Evolutionary conservation across 2,113 vertebrate species (phyloP).

Genomic region (Bettongia penicillata): DNA sequence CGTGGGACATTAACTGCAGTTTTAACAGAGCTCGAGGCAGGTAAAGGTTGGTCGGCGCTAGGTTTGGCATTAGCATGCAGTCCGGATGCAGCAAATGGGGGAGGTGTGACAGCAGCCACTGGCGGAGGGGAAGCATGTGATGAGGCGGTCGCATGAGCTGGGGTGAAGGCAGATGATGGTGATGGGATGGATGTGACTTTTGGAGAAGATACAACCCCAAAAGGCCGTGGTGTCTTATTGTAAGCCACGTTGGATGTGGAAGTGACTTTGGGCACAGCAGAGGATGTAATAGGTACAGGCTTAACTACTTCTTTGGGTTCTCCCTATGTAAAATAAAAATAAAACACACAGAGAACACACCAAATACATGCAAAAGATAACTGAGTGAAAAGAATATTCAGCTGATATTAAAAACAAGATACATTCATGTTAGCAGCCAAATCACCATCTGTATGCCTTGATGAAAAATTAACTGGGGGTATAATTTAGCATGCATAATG

Average conservation of each 20-base stretch:
- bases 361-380: constrained; percentile 84
- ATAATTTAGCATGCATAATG: constrained; percentile 61
- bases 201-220: constrained; percentile 89
- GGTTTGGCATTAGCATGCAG: constrained; percentile 83
- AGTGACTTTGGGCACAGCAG: constrained; percentile 86
- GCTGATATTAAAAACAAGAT: constrained; percentile 34
- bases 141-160: constrained; percentile 84
- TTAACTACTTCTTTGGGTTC: constrained; percentile 93
- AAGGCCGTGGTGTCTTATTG: constrained; percentile 93
- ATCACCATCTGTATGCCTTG: constrained; percentile 33
- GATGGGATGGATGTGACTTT: constrained; percentile 94
- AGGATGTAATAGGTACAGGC: constrained; percentile 91
- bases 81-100: constrained; percentile 75
- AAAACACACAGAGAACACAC: constrained; percentile 87
- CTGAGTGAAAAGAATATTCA: constrained; percentile 57
- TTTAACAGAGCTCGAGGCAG: constrained; percentile 84
- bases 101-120: constrained; percentile 77
- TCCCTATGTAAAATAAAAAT: constrained; percentile 87
- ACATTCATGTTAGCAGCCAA: constrained; percentile 43
- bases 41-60: constrained; percentile 81
- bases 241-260: constrained; percentile 84
- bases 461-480: constrained; percentile 14
- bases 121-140: constrained; percentile 77
- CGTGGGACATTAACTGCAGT: constrained; percentile 89
- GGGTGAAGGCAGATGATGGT: constrained; percentile 93